These are phyloP conservation scores for Zeus faber DNA, from an alignment of 2,113 vertebrate species.

Conservation along the genomic window DNA sequence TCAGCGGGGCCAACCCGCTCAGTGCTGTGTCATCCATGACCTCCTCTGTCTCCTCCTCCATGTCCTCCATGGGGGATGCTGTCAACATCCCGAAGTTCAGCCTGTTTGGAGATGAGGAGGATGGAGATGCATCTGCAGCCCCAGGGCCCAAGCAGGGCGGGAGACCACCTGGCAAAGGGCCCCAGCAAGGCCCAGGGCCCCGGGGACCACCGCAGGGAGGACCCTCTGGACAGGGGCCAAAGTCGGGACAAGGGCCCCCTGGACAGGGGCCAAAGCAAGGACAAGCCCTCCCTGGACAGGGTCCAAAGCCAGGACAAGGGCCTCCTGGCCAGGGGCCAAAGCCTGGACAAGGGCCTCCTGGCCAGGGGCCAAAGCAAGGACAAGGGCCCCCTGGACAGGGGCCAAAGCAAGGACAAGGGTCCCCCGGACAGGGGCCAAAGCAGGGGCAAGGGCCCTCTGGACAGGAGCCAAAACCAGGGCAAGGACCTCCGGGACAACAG, in stretches of 20 bases:
- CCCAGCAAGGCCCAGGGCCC: constrained; percentile 66
- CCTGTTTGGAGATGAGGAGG: constrained; percentile 87
- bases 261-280: constrained; percentile 49
- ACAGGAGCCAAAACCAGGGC: constrained; percentile 55
- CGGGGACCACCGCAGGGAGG: constrained; percentile 62
- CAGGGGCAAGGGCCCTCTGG: constrained; percentile 42
- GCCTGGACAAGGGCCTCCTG: constrained; percentile 69
- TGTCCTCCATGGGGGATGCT: constrained; percentile 60
- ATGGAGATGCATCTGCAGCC: constrained; percentile 70
- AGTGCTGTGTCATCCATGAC: constrained; percentile 91
- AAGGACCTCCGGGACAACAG: constrained; percentile 29
- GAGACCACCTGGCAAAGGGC: constrained; percentile 65
- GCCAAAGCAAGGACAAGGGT: constrained; percentile 54
- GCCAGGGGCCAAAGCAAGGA: constrained; percentile 66
- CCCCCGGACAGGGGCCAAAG: constrained; percentile 52
- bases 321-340: too few species aligned
- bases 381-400: constrained; percentile 30
- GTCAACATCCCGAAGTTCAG: constrained; percentile 89
- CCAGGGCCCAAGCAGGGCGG: constrained; percentile 59
- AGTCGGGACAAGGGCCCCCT: constrained; percentile 52
- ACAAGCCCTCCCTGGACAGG: constrained; percentile 46
- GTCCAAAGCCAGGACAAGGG: constrained; percentile 53
- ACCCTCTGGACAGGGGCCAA: too few species aligned
- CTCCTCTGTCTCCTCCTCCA: constrained; percentile 68
- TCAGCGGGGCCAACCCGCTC: constrained; percentile 90